Evolutionary conservation across 2,797 vertebrate species (phyloP), one percentile per base, ranked within the genome.

Genomic region (Clangula hyemalis): DNA sequence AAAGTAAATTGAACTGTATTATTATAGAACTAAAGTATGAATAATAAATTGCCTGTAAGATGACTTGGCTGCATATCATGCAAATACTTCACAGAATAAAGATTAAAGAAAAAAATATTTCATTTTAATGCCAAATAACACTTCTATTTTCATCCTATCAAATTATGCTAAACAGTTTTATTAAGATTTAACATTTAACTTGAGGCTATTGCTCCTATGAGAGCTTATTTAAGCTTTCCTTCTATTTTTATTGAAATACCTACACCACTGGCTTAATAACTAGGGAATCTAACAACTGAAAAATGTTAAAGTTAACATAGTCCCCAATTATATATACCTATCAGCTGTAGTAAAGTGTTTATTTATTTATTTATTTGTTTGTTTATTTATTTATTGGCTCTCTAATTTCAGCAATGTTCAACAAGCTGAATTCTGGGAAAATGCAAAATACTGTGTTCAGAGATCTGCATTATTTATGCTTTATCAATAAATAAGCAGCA

Each of bases 81-180:
- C 43, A 49, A 82, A 58, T 82, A 85, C 41, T 79, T 92, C 57
- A 65, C 64, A 93, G 69, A 85, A 68, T 53, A 90, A 82, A 94
- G 89, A 94, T 87, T 74, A 91, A 96, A 90, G 85, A 91, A 74
- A 84, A 94, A 92, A 64, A 21, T 11, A 49, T 38, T 45, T 38
- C n/a, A 25, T 13, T 64, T 60, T 87, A 88, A 94, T 93, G 91
- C 72, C 72, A 89, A 87, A 81, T 85, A 93, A 65, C 80, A 68
- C 88, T 58, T 94, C 92, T 96, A 27, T 96, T 97, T 97, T 96
- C 94, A 94, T 94, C 74, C 92, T 94, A 96, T 95, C 58, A 94
- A 89, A 96, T 94, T 94, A 95, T 93, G 73, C 82, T 77, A 56
- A 94, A 91, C 84, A 94, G 81, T 94, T 93, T 90, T 94, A 93